phyloP scores from a whole-genome alignment of 1,140 invertebrate genomes.

The Manduca sexta region DNA sequence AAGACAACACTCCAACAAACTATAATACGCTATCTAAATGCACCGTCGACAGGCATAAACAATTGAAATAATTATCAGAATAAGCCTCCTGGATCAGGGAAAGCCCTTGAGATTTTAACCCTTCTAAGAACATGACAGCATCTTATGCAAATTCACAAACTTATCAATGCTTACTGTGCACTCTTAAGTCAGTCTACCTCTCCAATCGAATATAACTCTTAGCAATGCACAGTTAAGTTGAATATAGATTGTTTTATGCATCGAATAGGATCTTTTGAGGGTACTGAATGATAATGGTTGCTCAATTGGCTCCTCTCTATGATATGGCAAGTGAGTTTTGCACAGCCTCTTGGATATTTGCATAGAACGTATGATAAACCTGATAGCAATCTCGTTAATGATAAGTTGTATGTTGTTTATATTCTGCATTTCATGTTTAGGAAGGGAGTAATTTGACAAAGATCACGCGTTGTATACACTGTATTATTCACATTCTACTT shows the following conservation, averaged over 20 bases:
- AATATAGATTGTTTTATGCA: slow-evolving; percentile 9
- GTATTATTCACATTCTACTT: no score
- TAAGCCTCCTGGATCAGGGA: slow-evolving; percentile 62
- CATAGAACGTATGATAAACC: no score
- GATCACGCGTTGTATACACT: no score
- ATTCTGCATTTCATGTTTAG: no score
- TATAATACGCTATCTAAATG: slow-evolving; percentile 71
- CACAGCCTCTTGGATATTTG: neutral
- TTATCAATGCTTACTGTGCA: slow-evolving; percentile 26
- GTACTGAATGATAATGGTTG: slow-evolving; percentile 35
- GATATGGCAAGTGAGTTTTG: slow-evolving; percentile 47
- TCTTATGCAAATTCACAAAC: slow-evolving; percentile 71
- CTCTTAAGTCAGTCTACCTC: slow-evolving; percentile 15
- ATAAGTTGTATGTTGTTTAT: no score
- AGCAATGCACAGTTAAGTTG: neutral
- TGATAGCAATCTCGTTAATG: no score
- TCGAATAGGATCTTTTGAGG: slow-evolving; percentile 10
- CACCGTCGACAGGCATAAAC: slow-evolving; percentile 70
- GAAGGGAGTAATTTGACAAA: no score
- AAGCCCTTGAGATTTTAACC: slow-evolving; percentile 66
- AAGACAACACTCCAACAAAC: slow-evolving; percentile 60
- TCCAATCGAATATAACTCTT: slow-evolving; percentile 12
- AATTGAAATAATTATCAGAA: slow-evolving; percentile 73
- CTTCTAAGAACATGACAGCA: slow-evolving; percentile 63
- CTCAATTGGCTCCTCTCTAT: slow-evolving; percentile 51